Base-by-base conservation (phyloP, 2,888 invertebrate species). In the Chironomus tentans region DNA sequence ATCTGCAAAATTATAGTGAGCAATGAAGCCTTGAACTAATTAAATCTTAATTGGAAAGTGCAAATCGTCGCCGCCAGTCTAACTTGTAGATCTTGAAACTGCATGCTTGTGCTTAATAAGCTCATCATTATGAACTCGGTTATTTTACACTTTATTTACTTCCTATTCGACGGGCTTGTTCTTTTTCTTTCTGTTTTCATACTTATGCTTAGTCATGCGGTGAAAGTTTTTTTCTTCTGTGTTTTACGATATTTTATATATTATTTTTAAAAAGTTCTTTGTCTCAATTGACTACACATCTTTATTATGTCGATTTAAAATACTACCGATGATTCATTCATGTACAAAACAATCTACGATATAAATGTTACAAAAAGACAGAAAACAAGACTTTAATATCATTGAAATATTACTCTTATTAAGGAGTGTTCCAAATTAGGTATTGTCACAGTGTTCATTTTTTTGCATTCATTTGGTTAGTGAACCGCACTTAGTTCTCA, bases 381-480 rank as follows among this genome's bases (percentile, higher is more conserved):
- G 56, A 2, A 62, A 62, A 62, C 12, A 62, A 12, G 21, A 22
- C 12, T 21, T 12, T 22, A 38, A 38, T 38, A 38, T 10, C 38
- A 38, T 38, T 38, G 38, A 62, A 22, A 21, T 12, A 62, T 50
- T 21, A 21, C 50, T 70, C 72, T 71, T 28, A 15, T 28, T 38
- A 71, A 72, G 72, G 72, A 72, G 72, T 46, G 72, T 72, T 38
- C 72, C 72, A 72, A 62, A 61, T 72, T 48, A 18, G 38, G 38
- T 38, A 38, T 56, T 18, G 56, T 56, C 56, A 56, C 15, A 15
- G 7, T 56, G 56, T 38, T 10, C 56, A 56, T 18, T 56, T 38
- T 24, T 38, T 61, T 18, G 61, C 72, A n/a, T 72, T 62, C 48
- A 15, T 48, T 22, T 70, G 48, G 13, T 22, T 47, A 48, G 5